Base-by-base conservation (phyloP, 2,888 invertebrate species). In the Drosophila borealis region DNA sequence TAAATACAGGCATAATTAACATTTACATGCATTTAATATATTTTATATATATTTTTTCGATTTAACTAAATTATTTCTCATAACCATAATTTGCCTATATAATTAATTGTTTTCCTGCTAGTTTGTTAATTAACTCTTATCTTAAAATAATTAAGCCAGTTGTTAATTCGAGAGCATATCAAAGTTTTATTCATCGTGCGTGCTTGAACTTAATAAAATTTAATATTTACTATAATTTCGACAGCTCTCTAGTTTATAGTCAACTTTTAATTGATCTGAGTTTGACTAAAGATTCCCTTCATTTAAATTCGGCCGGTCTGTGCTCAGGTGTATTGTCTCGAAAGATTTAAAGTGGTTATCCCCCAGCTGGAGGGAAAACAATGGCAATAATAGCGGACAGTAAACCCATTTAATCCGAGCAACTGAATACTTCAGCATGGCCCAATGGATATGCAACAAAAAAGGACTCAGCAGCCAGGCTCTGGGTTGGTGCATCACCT, bases 361-460 rank as follows among this genome's bases (percentile, higher is more conserved):
- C 34, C 3, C 1, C 11, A 19, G 44, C 8, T 42, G 54, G 14
- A 41, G 11, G 13, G 34, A 59, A 57, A 66, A 72, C 67, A 78
- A 61, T 34, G 44, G 54, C 29, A 59, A 61, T 65, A 78, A 65
- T 44, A 63, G 62, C 61, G 57, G 63, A 64, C 63, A 63, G 53
- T 65, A 69, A 88, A 81, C 78, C 73, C 73, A 63, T 53, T 88
- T 85, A 81, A 81, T 67, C 73, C 80, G 56, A 64, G 41, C 53
- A 73, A 73, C 70, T 70, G 76, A 66, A 75, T 78, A 64, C 61
- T 78, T 78, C 46, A 45, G 37, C 54, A 29, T 14, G 6, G 69
- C 60, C 71, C 59, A 71, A 84, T 60, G 69, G 49, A 49, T 48
- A 39, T 39, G 48, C 53, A 33, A 25, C 39, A 50, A 13, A 21